phyloP scores from a whole-genome alignment of 2,797 vertebrate species.

The Mus minutoides region DNA sequence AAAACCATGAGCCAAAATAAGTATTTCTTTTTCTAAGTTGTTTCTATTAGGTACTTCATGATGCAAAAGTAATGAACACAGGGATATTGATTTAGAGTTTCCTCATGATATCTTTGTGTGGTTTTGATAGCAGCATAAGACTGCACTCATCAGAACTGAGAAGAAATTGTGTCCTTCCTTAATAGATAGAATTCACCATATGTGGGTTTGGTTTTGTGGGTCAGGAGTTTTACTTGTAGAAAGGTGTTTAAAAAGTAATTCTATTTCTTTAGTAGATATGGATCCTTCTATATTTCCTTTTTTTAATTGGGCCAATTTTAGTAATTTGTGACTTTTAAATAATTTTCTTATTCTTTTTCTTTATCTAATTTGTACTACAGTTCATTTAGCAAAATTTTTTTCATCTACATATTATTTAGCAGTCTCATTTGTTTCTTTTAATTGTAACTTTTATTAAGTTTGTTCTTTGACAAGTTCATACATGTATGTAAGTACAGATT shows the following conservation, averaged over 20 bases:
- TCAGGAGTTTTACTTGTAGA: slow-evolving; percentile 30
- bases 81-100: not conserved
- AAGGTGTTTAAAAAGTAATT: slow-evolving; percentile 52
- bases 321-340: not conserved
- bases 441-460: not conserved
- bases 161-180: not conserved
- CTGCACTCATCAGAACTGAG: not conserved
- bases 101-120: not conserved
- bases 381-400: not conserved
- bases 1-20: not conserved
- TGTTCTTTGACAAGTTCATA: not conserved
- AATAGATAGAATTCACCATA: slow-evolving; percentile 9
- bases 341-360: not conserved
- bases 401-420: not conserved
- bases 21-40: not conserved
- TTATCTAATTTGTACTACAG: not conserved
- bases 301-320: not conserved
- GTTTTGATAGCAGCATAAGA: not conserved
- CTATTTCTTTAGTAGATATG: slow-evolving; percentile 6
- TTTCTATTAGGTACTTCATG: not conserved
- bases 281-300: not conserved
- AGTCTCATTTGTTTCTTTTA: not conserved
- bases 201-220: not conserved
- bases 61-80: not conserved
- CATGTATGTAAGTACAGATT: not conserved